These are phyloP conservation scores for Neoitamus cyanurus DNA, from an alignment of 2,888 invertebrate species.

Conservation along the genomic window DNA sequence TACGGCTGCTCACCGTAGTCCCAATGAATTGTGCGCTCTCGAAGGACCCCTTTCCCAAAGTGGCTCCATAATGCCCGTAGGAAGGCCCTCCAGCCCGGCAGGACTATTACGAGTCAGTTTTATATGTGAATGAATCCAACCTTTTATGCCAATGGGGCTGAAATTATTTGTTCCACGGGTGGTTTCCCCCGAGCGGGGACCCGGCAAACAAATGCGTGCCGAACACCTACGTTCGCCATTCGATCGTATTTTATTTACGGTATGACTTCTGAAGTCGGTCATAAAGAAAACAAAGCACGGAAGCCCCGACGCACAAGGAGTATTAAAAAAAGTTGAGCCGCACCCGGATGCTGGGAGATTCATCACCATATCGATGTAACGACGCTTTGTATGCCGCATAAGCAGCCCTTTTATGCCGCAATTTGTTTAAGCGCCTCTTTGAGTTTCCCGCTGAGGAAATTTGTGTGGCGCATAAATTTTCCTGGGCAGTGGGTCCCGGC, in stretches of 20 bases:
- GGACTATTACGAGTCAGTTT: constrained; percentile 18
- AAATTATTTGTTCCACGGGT: constrained; percentile 31
- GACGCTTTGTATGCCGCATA: constrained; percentile 16
- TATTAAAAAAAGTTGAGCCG: not conserved
- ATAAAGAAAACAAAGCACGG: constrained; percentile 10
- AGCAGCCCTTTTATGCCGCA: constrained; percentile 23
- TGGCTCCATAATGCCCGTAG: not conserved
- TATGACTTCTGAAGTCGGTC: constrained; percentile 24
- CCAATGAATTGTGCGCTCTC: constrained; percentile 15
- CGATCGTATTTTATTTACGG: constrained; percentile 12
- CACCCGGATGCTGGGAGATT: not conserved
- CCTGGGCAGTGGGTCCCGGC: not conserved
- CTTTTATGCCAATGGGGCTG: constrained; percentile 38
- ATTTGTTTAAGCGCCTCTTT: constrained; percentile 16
- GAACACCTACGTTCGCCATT: constrained; percentile 2
- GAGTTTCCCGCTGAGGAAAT: not conserved
- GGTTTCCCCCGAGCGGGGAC: not conserved
- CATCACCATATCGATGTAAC: constrained; percentile 26
- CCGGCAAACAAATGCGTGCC: not conserved
- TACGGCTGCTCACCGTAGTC: not conserved
- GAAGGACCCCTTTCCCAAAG: constrained; percentile 17
- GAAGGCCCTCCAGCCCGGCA: not conserved
- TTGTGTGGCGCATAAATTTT: constrained; percentile 8
- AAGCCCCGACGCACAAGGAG: not conserved
- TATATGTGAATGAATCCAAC: constrained; percentile 24